Conservation (phyloP, 2,888 invertebrate genomes). For the Cryptus armator region DNA sequence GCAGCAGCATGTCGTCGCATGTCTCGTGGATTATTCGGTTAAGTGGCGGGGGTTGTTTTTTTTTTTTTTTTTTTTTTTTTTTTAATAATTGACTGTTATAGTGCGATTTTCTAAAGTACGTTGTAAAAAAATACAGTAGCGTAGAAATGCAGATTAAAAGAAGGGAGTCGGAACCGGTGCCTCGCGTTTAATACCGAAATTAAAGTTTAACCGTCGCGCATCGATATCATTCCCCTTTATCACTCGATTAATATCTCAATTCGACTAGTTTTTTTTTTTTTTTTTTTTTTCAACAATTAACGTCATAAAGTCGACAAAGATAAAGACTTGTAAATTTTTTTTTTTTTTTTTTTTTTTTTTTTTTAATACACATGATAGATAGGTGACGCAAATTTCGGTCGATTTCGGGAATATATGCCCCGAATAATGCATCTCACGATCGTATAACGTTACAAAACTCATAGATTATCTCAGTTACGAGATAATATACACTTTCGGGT, state of each 20-base stretch:
- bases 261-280: slow-evolving; percentile 66
- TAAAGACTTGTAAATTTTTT: slow-evolving; percentile 30
- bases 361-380: slow-evolving; percentile 39
- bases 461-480: not conserved
- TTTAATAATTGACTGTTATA: slow-evolving; percentile 64
- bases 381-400: not conserved
- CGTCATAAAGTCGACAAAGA: slow-evolving; percentile 74
- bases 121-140: slow-evolving; percentile 61
- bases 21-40: slow-evolving; percentile 33
- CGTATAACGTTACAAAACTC: not conserved
- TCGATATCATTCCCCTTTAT: slow-evolving; percentile 47
- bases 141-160: slow-evolving; percentile 60
- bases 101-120: slow-evolving; percentile 58
- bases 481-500: slow-evolving; percentile 29
- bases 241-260: slow-evolving; percentile 55
- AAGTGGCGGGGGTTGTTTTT: slow-evolving; percentile 35
- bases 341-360: slow-evolving; percentile 10
- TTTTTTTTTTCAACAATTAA: slow-evolving; percentile 72
- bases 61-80: not conserved
- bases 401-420: slow-evolving; percentile 36
- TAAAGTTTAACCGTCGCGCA: slow-evolving; percentile 30
- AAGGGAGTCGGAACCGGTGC: slow-evolving; percentile 30
- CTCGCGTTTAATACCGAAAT: slow-evolving; percentile 45
- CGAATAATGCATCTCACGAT: not conserved
- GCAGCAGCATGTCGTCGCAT: slow-evolving; percentile 23